These are phyloP conservation scores for Cerceris ruficornis DNA, from an alignment of 2,888 invertebrate genomes.

Conservation along the genomic window DNA sequence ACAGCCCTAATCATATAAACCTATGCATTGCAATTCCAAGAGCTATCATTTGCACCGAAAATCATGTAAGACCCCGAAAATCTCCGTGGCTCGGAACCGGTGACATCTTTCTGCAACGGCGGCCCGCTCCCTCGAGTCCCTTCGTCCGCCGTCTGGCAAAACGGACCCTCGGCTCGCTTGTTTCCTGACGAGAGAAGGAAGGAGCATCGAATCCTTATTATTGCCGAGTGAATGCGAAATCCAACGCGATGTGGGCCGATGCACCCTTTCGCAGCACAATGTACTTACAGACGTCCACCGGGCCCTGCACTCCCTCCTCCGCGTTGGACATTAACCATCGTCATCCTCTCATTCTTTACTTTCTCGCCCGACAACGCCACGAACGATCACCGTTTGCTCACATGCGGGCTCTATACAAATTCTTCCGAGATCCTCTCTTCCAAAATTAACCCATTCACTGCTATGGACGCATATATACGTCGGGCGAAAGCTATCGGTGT, in stretches of 20 bases:
- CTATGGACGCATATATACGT: not conserved
- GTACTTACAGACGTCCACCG: conserved; percentile 43
- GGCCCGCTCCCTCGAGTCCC: conserved; percentile 8
- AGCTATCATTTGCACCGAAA: too few species aligned
- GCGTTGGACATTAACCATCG: conserved; percentile 14
- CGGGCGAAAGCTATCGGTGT: too few species aligned
- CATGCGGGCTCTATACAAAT: conserved; percentile 9
- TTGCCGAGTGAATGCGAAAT: conserved; percentile 58
- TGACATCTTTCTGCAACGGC: conserved; percentile 9
- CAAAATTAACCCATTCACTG: not conserved
- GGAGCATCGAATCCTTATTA: conserved; percentile 53
- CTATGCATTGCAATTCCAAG: too few species aligned
- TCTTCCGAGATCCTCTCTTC: conserved; percentile 12
- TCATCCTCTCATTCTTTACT: conserved; percentile 29
- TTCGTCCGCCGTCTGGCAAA: conserved; percentile 45
- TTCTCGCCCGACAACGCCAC: conserved; percentile 27
- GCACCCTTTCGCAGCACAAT: conserved; percentile 60
- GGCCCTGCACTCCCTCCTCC: conserved; percentile 31
- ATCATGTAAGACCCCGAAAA: too few species aligned
- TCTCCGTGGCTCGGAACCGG: not conserved
- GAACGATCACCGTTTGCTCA: conserved; percentile 21
- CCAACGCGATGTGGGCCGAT: conserved; percentile 57
- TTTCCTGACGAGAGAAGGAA: conserved; percentile 49
- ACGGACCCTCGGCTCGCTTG: conserved; percentile 35
- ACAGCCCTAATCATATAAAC: too few species aligned